These are phyloP conservation scores for Drosophila carrolli DNA, from an alignment of 1,140 invertebrate genomes.

Conservation along the genomic window DNA sequence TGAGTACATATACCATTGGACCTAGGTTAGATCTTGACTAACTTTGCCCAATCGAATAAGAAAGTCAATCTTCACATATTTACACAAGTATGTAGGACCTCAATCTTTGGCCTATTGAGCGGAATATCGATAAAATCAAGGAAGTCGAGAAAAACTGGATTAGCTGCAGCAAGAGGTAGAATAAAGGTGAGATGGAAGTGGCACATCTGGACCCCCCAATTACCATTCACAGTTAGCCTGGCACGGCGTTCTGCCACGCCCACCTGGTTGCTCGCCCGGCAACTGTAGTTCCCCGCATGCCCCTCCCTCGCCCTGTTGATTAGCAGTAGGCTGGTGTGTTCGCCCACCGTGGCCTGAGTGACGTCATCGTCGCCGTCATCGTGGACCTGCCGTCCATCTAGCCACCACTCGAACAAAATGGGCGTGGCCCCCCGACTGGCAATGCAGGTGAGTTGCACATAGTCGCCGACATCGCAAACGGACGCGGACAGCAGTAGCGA, in stretches of 20 bases:
- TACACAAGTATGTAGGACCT: conserved; percentile 51
- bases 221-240: conserved; percentile 90
- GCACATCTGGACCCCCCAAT: conserved; percentile 30
- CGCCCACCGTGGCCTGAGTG: conserved; percentile 86
- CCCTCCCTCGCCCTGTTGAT: conserved; percentile 86
- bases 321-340: conserved; percentile 84
- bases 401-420: conserved; percentile 88
- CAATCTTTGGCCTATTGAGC: conserved; percentile 51
- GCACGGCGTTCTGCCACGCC: conserved; percentile 89
- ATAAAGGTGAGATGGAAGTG: conserved; percentile 17
- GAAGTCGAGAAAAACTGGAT: conserved; percentile 34
- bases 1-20: conserved; percentile 14
- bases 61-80: conserved; percentile 14
- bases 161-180: conserved; percentile 17
- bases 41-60: conserved; percentile 32
- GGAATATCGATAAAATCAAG: conserved; percentile 34
- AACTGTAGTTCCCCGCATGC: conserved; percentile 93
- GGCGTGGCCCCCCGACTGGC: conserved; percentile 90
- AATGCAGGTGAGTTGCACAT: conserved; percentile 89
- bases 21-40: conserved; percentile 57
- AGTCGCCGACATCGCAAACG: conserved; percentile 90
- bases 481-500: conserved; percentile 91
- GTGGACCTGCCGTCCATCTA: conserved; percentile 85
- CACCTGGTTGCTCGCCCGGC: conserved; percentile 90
- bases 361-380: conserved; percentile 54